These are phyloP conservation scores for Tyto alba DNA, from an alignment of 2,113 vertebrate species.

Conservation along the genomic window DNA sequence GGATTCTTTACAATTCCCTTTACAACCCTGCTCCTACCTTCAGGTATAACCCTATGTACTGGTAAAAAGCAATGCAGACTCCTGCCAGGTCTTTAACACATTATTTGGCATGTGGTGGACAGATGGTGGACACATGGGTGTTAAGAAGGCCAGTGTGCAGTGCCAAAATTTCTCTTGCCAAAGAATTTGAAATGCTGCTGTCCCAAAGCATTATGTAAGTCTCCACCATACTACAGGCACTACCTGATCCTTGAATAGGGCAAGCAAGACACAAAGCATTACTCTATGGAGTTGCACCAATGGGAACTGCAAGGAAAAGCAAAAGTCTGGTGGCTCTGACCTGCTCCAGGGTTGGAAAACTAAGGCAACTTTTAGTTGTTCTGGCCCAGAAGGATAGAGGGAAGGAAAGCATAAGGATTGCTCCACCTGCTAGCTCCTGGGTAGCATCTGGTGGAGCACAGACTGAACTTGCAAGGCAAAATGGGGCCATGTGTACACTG, in stretches of 20 bases:
- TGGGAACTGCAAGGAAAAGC: background rate
- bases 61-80: background rate
- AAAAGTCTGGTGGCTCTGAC: background rate
- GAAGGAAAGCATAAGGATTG: background rate
- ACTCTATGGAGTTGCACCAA: background rate
- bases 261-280: background rate
- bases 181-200: background rate
- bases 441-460: background rate
- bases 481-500: fast-evolving
- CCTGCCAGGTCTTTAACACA: background rate
- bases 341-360: background rate
- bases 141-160: background rate
- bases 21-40: background rate
- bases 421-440: background rate
- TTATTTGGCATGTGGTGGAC: background rate
- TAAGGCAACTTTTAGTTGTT: background rate
- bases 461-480: background rate
- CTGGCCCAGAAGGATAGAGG: background rate
- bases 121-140: background rate
- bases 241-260: background rate
- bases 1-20: background rate
- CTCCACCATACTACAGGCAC: background rate
- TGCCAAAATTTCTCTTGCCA: background rate
- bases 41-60: background rate
- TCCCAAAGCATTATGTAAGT: background rate